Conservation (phyloP, 2,888 invertebrate species). For the Tineola bisselliella region DNA sequence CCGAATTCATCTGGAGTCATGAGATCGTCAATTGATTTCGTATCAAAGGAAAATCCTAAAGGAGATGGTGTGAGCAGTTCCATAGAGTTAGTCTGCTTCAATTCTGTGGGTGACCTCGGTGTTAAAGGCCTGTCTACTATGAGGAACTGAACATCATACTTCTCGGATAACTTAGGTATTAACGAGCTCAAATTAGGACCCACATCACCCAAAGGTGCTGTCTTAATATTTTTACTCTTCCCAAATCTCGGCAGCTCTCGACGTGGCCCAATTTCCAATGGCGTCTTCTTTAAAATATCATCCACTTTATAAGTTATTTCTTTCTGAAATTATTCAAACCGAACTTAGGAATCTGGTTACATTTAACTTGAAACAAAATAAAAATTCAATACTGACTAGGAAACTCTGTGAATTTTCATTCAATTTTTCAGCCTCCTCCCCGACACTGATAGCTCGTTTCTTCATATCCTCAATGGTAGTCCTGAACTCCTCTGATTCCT, state of each 20-base stretch:
- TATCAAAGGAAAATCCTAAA: slow-evolving; percentile 66
- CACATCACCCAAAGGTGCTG: slow-evolving; percentile 40
- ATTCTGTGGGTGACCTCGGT: slow-evolving; percentile 26
- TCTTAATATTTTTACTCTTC: slow-evolving; percentile 31
- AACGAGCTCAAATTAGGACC: slow-evolving; percentile 15
- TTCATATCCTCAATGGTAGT: slow-evolving; percentile 73
- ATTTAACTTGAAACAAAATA: not conserved
- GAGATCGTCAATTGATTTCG: slow-evolving; percentile 66
- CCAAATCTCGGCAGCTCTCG: slow-evolving; percentile 42
- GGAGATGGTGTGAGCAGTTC: slow-evolving; percentile 71
- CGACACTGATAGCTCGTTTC: slow-evolving; percentile 71
- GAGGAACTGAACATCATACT: not conserved
- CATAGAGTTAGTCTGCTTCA: slow-evolving; percentile 46
- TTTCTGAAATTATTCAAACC: no score
- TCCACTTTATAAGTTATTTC: slow-evolving; percentile 79
- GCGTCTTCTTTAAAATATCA: slow-evolving; percentile 77
- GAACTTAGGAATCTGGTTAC: not conserved
- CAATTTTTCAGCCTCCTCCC: slow-evolving; percentile 72
- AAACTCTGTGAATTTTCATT: slow-evolving; percentile 77
- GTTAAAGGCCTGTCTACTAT: not conserved
- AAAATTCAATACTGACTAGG: slow-evolving; percentile 65
- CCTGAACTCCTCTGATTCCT: slow-evolving; percentile 84
- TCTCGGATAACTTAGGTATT: slow-evolving; percentile 13
- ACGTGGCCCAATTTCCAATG: slow-evolving; percentile 67
- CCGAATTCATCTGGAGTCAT: slow-evolving; percentile 71